A percentile compares a stretch with the other conserved stretches of the same genome.
Conservation (phyloP, 1,140 invertebrate species). For the Rhagoletis zephyria region DNA sequence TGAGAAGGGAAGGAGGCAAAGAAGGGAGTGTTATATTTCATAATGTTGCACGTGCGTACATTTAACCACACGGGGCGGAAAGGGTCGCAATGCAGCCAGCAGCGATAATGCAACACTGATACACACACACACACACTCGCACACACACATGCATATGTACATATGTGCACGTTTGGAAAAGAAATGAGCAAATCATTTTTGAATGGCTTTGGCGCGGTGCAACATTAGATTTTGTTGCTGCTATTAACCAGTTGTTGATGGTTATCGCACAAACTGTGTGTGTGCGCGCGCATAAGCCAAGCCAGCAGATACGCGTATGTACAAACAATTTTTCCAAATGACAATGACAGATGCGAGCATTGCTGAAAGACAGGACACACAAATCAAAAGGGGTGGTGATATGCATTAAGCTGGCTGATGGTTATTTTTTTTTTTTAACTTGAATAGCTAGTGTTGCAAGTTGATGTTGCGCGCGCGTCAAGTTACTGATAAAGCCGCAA, state of each 20-base stretch:
- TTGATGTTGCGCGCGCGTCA: constrained; percentile 22
- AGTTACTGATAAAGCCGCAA: constrained; percentile 40
- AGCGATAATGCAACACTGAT: neutral
- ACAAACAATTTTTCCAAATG: constrained; percentile 45
- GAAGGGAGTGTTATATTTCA: constrained; percentile 32
- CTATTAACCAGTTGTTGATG: constrained; percentile 32
- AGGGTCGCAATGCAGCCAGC: neutral
- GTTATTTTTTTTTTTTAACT: neutral
- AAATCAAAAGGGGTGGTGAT: constrained; percentile 1
- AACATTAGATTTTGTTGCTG: neutral
- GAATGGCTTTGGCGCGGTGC: neutral
- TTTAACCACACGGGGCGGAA: neutral
- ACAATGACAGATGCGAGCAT: constrained; percentile 50
- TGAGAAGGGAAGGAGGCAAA: neutral
- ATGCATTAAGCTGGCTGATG: neutral
- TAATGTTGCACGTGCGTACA: constrained; percentile 38
- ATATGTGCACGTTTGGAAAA: neutral
- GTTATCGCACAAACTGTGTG: constrained; percentile 2
- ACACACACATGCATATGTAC: constrained; percentile 12
- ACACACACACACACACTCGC: neutral
- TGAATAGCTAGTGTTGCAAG: constrained; percentile 39
- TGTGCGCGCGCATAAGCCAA: neutral
- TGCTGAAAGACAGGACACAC: neutral
- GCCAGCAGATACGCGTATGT: neutral
- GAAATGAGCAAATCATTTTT: constrained; percentile 1